These are phyloP conservation scores for Martes martes DNA, from an alignment of 2,113 vertebrate species.

Conservation along the genomic window DNA sequence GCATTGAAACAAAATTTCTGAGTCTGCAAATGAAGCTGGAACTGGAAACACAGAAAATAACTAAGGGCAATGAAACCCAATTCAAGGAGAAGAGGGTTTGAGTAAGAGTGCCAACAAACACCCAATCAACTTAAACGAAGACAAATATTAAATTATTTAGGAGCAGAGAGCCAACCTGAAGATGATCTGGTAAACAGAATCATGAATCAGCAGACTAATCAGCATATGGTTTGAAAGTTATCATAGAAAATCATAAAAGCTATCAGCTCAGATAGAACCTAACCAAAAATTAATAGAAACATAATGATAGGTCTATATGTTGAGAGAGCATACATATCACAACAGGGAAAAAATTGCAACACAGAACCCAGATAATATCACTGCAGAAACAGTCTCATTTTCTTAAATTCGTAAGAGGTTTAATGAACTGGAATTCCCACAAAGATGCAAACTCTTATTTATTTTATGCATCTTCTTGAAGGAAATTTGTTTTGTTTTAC, in stretches of 20 bases:
- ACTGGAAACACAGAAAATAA: constrained; percentile 57
- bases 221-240: background rate
- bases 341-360: background rate
- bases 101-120: background rate
- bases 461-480: background rate
- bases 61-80: constrained; percentile 37
- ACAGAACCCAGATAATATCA: background rate
- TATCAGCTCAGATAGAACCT: constrained; percentile 15
- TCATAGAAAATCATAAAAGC: constrained; percentile 12
- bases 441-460: background rate
- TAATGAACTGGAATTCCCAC: background rate
- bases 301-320: background rate
- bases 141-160: constrained; percentile 58
- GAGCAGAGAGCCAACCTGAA: constrained; percentile 11
- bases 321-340: background rate
- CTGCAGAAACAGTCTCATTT: constrained; percentile 25
- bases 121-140: constrained; percentile 44
- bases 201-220: background rate
- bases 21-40: constrained; percentile 52
- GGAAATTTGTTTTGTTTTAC: background rate
- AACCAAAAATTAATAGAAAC: constrained; percentile 26
- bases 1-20: constrained; percentile 31
- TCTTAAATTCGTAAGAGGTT: background rate
- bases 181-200: constrained; percentile 30
- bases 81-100: constrained; percentile 15